Percentiles rank a stretch among this genome's conserved stretches.
Conservation (phyloP, 2,888 invertebrate genomes). For the Nipponacmea schrenckii region DNA sequence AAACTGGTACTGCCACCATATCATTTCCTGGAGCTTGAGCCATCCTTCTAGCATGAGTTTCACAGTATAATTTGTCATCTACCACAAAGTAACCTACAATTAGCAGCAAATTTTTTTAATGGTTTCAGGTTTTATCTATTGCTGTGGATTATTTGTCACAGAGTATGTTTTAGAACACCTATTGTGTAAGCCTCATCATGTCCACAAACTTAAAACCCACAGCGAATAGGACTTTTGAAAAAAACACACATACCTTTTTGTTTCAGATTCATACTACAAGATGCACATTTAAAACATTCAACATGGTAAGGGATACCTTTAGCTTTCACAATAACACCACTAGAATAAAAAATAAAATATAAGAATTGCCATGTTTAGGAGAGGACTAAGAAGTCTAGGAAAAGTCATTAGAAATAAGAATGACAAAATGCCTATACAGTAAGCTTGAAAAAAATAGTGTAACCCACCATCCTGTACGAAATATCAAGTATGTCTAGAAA, state of each 20-base stretch:
- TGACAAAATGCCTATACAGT: no score
- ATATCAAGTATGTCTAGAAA: no score
- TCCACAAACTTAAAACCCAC: no score
- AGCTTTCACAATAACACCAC: conserved; percentile 97
- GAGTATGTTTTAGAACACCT: no score
- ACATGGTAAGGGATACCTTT: conserved; percentile 97
- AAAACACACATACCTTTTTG: conserved; percentile 78
- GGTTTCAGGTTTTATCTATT: not conserved
- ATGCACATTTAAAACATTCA: conserved; percentile 96
- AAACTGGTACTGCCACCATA: conserved; percentile 57
- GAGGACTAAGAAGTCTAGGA: not conserved
- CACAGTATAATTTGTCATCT: conserved; percentile 95
- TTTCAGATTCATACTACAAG: conserved; percentile 92
- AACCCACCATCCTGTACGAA: no score
- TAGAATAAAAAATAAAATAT: conserved; percentile 69
- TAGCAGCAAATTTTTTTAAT: conserved; percentile 4
- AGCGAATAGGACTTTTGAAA: no score
- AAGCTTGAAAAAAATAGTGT: no score
- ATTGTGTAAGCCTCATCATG: no score
- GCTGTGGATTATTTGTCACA: no score
- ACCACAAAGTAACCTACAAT: conserved; percentile 87
- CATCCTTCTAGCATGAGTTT: conserved; percentile 81
- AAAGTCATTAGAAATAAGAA: not conserved
- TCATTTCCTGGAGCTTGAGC: conserved; percentile 58
- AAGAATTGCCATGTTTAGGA: not conserved